A percentile compares a stretch with the other conserved stretches of the same genome.
These are phyloP conservation scores for Charina bottae DNA, from an alignment of 2,113 vertebrate species.

Conservation along the genomic window DNA sequence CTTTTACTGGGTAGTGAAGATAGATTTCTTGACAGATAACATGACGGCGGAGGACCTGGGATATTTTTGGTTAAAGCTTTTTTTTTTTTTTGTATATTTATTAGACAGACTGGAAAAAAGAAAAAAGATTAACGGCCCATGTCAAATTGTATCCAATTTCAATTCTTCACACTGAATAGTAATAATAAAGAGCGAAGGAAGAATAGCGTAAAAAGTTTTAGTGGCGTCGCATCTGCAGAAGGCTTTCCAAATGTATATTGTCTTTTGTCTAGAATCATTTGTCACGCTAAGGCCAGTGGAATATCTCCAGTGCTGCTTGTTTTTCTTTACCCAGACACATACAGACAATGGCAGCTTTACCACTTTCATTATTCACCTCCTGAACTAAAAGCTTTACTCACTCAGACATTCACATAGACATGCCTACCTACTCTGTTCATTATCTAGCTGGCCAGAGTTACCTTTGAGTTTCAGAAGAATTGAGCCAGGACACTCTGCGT, in stretches of 20 bases:
- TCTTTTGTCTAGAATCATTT: background rate
- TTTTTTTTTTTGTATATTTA: background rate
- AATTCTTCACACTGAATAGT: constrained; percentile 7
- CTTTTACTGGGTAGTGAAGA: background rate
- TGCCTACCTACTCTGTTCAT: background rate
- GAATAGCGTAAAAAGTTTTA: constrained; percentile 17
- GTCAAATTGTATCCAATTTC: background rate
- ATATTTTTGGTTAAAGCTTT: background rate
- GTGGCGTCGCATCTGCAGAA: background rate
- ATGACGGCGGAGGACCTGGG: too few species aligned
- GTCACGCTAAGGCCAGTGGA: background rate
- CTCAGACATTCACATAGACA: background rate
- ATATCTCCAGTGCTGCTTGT: background rate
- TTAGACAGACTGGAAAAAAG: background rate
- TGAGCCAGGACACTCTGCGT: background rate
- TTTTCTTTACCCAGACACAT: background rate
- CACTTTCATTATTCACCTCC: background rate
- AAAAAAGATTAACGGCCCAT: constrained; percentile 8
- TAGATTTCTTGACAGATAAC: background rate
- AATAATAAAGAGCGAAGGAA: background rate
- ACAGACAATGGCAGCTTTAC: background rate
- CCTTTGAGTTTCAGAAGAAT: background rate
- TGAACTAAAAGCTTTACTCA: background rate
- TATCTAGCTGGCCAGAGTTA: background rate
- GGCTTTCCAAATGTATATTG: background rate